Evolutionary conservation across 2,797 vertebrate species (phyloP).

Genomic region (Macropus fuliginosus): DNA sequence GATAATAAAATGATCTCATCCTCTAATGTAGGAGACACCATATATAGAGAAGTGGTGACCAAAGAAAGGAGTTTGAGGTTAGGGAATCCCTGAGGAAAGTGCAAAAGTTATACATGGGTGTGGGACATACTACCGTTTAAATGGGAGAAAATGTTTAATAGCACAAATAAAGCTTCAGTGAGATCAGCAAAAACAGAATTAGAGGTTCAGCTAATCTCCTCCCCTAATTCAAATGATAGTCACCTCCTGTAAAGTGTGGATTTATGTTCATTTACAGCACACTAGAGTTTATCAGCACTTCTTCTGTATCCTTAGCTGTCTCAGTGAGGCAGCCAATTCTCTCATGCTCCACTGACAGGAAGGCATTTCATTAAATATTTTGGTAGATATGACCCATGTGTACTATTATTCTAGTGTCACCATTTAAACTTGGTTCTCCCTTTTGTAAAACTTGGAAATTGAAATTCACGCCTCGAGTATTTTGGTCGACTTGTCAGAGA

Average conservation of each 20-base stretch:
- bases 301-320: slow-evolving; percentile 1
- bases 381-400: not conserved
- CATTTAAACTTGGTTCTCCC: slow-evolving; percentile 38
- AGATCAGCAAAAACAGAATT: slow-evolving; percentile 51
- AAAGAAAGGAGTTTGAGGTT: not conserved
- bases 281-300: slow-evolving; percentile 25
- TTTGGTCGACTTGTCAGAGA: slow-evolving; percentile 25
- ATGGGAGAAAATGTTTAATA: slow-evolving; percentile 42
- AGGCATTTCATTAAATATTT: slow-evolving; percentile 48
- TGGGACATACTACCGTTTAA: slow-evolving; percentile 54
- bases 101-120: slow-evolving; percentile 24
- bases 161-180: slow-evolving; percentile 33
- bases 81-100: not conserved
- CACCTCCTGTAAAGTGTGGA: slow-evolving; percentile 31
- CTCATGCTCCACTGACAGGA: slow-evolving; percentile 38
- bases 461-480: slow-evolving; percentile 47
- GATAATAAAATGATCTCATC: not conserved
- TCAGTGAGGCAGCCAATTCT: slow-evolving; percentile 29
- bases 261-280: slow-evolving; percentile 37
- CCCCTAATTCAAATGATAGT: slow-evolving; percentile 40
- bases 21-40: not conserved
- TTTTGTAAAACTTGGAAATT: slow-evolving; percentile 59
- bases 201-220: slow-evolving; percentile 32
- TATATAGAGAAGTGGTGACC: not conserved
- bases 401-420: slow-evolving; percentile 49